phyloP scores from a whole-genome alignment of 2,113 vertebrate genomes.

The Trichechus manatus region DNA sequence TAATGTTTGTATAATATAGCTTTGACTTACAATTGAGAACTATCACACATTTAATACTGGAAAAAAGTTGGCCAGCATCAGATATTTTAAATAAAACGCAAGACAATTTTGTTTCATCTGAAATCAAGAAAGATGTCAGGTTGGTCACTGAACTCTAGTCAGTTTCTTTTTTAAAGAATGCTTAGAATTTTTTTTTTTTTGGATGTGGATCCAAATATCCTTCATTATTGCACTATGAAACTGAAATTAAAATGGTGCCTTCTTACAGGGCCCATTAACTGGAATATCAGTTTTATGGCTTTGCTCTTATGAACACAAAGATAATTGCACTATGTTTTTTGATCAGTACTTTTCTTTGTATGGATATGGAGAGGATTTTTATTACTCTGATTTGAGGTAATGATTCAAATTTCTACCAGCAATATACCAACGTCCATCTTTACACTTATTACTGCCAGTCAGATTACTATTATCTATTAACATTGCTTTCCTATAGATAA shows the following conservation, averaged over 20 bases:
- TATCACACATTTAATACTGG: slow-evolving; percentile 80
- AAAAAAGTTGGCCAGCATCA: slow-evolving; percentile 75
- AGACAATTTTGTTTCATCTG: slow-evolving; percentile 74
- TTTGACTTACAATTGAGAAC: slow-evolving; percentile 84
- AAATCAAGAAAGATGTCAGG: slow-evolving; percentile 76
- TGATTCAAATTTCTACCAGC: background rate
- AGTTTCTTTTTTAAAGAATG: slow-evolving; percentile 68
- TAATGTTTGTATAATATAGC: slow-evolving; percentile 82
- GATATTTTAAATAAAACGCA: slow-evolving; percentile 82
- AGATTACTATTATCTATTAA: background rate
- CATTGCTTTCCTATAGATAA: background rate
- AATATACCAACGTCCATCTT: background rate
- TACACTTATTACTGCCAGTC: background rate
- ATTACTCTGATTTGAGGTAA: background rate
- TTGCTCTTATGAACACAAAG: background rate
- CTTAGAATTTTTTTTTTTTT: slow-evolving; percentile 16
- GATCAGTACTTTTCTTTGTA: slow-evolving; percentile 22
- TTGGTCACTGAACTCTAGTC: slow-evolving; percentile 67
- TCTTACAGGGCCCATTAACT: slow-evolving; percentile 39
- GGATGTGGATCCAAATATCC: slow-evolving; percentile 61
- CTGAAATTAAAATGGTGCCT: slow-evolving; percentile 20
- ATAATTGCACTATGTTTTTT: background rate
- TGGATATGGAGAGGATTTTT: background rate
- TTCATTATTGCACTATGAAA: slow-evolving; percentile 50
- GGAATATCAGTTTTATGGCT: slow-evolving; percentile 44